Base-by-base conservation (phyloP, 2,888 invertebrate species). In the Orthosia gothica region DNA sequence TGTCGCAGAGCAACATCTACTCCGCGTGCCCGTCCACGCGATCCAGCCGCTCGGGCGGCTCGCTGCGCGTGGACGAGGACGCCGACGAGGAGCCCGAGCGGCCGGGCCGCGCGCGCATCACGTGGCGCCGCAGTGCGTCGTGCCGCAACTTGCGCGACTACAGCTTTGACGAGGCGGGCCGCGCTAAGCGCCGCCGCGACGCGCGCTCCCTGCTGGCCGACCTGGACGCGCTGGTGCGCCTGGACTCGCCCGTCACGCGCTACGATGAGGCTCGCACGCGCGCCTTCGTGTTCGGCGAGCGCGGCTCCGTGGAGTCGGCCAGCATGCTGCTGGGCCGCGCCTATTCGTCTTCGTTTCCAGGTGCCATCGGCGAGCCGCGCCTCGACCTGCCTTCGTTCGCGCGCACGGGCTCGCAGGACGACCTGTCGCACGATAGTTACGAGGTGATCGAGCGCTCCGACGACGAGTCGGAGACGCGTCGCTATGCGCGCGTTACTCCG, bases 351-450 rank as follows among this genome's bases (percentile, higher is more conserved):
- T 98, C 98, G 92, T 99, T 98, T 93, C 99, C 99, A 32, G 98
- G 98, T 73, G 98, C 98, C 68, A 97, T 97, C 7, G 97, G 97
- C 74, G 98, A 97, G 90, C 97, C 97, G 90, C 97, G 97, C 49
- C 97, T 97, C 87, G 98, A 98, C 87, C 96, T 97, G 88, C 97
- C 97, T 20, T 96, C 97, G 75, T 97, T 97, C 84, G 97, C 97
- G 86, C 95, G 98, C 78, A 97, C 97, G 76, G 98, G 97, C 82
- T 98, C 98, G 15, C 98, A 98, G 92, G 98, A 98, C 91, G 98
- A 99, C 94, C 95, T 98, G 49, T 98, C 98, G 50, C 98, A 99
- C 92, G 99, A 99, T 92, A 98, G 98, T 89, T 99, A 99, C 93
- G 99, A 99, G 92, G 94, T 99, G 40, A 96, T 98, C 79, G 98